These are phyloP conservation scores for Athene noctua DNA, from an alignment of 2,113 vertebrate species.

Conservation along the genomic window DNA sequence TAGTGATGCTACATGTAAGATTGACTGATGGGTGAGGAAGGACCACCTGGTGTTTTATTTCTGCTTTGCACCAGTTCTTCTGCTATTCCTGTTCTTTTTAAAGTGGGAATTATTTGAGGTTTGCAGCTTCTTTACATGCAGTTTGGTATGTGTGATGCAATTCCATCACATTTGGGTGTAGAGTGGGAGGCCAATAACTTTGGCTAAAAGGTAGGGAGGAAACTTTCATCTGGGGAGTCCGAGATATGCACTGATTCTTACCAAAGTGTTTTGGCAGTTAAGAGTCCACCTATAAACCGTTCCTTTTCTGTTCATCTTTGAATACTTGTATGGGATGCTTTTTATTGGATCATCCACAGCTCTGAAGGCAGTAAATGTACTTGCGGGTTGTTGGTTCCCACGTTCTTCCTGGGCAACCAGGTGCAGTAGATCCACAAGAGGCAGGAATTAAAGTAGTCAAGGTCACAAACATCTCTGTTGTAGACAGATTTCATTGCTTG, in stretches of 20 bases:
- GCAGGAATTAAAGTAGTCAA: not conserved
- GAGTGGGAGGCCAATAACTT: not conserved
- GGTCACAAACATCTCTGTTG: not conserved
- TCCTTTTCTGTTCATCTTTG: not conserved
- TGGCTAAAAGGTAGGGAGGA: not conserved
- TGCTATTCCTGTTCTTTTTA: not conserved
- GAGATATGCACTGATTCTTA: not conserved
- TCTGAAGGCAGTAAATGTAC: not conserved
- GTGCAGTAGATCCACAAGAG: not conserved
- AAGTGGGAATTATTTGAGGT: not conserved
- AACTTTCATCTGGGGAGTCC: not conserved
- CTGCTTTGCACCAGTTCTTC: not conserved
- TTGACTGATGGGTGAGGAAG: too few species aligned
- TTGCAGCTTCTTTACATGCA: not conserved
- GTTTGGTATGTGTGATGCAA: not conserved
- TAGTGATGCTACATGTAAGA: not conserved
- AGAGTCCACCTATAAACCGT: not conserved
- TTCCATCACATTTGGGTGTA: not conserved
- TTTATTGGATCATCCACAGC: not conserved
- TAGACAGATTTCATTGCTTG: not conserved
- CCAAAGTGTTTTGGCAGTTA: not conserved
- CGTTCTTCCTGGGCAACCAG: not conserved
- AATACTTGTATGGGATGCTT: not conserved
- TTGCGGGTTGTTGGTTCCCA: not conserved
- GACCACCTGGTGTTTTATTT: not conserved